phyloP scores from a whole-genome alignment of 2,113 vertebrate genomes.

The Dascyllus trimaculatus region DNA sequence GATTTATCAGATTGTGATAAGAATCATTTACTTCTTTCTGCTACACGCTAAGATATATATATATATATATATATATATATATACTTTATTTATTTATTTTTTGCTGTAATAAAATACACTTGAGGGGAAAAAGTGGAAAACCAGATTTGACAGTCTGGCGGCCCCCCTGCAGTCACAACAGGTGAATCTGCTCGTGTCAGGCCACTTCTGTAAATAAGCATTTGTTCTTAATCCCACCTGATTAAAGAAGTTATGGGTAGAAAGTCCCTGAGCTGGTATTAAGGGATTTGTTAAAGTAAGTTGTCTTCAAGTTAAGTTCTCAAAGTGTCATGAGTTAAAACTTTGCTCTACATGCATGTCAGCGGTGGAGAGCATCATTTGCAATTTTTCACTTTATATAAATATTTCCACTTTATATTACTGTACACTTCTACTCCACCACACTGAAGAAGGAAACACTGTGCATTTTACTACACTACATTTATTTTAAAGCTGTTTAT shows the following conservation, averaged over 20 bases:
- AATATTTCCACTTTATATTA: neutral
- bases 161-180: constrained; percentile 50
- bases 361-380: constrained; percentile 3
- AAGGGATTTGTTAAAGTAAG: constrained; percentile 49
- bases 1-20: constrained; percentile 14
- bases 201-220: constrained; percentile 67
- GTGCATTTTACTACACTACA: neutral
- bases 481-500: neutral
- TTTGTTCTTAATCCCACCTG: constrained; percentile 71
- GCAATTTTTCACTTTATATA: neutral
- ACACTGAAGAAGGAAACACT: neutral
- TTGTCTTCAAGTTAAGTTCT: constrained; percentile 45
- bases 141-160: constrained; percentile 10
- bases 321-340: constrained; percentile 42
- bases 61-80: too few species aligned
- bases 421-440: neutral
- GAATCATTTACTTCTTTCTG: constrained; percentile 27
- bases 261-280: constrained; percentile 63
- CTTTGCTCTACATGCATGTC: constrained; percentile 20
- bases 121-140: constrained; percentile 16
- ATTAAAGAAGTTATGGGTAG: constrained; percentile 58
- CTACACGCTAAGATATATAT: too few species aligned
- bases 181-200: constrained; percentile 40
- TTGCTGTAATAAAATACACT: constrained; percentile 3
- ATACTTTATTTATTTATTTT: neutral